Evolutionary conservation across 2,888 invertebrate species (phyloP), one percentile per base, ranked within the genome.

Genomic region (Leucophenga maculata): DNA sequence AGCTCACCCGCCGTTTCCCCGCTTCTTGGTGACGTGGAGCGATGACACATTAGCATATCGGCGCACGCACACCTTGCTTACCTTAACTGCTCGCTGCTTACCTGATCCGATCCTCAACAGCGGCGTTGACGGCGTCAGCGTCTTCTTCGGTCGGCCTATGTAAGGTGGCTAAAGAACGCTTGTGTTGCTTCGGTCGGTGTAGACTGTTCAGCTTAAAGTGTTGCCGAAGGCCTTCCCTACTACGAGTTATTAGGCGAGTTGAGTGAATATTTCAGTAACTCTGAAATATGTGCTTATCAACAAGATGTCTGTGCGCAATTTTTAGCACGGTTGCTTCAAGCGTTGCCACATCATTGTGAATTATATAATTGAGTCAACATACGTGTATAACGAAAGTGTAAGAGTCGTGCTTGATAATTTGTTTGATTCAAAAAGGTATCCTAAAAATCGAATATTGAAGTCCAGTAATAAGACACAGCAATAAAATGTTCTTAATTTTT

Each of bases 31-130:
- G 62, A 50, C 18, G 50, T 50, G 50, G 50, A 50, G 18, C 50
- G 62, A 64, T 64, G 48, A 64, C 62, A 67, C 72, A 81, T 81
- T 81, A 83, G 78, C 81, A 81, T 81, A 81, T 74, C 69, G 69
- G 68, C 69, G 69, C 81, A 82, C 81, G 81, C 83, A 82, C 46
- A 22, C 44, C 46, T 32, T 46, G 46, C 46, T 62, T 50, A 50
- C 50, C 50, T 50, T 50, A 50, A 50, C 50, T 50, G 6, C 50
- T 50, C 6, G 46, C 6, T 14, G 46, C 14, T 46, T 46, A 46
- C 46, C 46, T 46, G 14, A 46, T 26, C 39, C 11, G 39, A 39
- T 39, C 39, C 60, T 46, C 44, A 48, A 11, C 48, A 18, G 11
- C 55, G 18, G 14, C 55, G 55, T 55, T 26, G 13, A 26, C 20